Evolutionary conservation across 2,888 invertebrate species (phyloP), one percentile per base, ranked within the genome.

Genomic region (Pristionchus maxplancki): DNA sequence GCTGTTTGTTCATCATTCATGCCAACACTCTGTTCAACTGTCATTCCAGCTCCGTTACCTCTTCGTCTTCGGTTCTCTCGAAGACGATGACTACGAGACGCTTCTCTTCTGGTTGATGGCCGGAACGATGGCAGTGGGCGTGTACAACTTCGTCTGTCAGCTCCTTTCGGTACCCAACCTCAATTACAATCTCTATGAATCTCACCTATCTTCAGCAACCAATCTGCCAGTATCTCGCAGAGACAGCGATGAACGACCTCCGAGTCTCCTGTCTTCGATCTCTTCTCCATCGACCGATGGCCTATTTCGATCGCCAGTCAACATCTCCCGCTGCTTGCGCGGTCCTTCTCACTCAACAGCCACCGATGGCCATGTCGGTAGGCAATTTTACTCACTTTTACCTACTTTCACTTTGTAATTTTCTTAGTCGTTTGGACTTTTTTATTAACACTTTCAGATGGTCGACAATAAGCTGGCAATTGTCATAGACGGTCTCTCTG

Each of bases 61-160:
- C 48, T 81, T 81, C 50, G 0, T 81, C 3, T n/a, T 81, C 31
- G 81, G 81, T 17, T 81, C 81, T n/a, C 44, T 81, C n/a, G 50
- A 81, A 28, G 81, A 81, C 15, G 50, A 81, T 13, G 8, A 81
- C 20, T 81, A 81, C 31, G 48, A 81, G 50, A 17, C 44, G 6
- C 48, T 50, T 11, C 50, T 81, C 28, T 44, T 48, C 81, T 81
- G 81, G 81, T 8, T 20, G 0, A 48, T 81, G 48, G 50, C 31
- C 11, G 81, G 81, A 1, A 81, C 71, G 4, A 24, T 74, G 71
- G 11, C 20, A 13, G 71, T 74, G 15, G 71, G 37, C 9, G 40
- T 74, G 34, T 74, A 74, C 71, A 37, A 74, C 71, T 74, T 74
- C 71, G 20, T 74, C 40, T 6, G n/a, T 1, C 71, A 74, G 40